These are phyloP conservation scores for Melinopterus prodromus DNA, from an alignment of 2,888 invertebrate species.

Conservation along the genomic window DNA sequence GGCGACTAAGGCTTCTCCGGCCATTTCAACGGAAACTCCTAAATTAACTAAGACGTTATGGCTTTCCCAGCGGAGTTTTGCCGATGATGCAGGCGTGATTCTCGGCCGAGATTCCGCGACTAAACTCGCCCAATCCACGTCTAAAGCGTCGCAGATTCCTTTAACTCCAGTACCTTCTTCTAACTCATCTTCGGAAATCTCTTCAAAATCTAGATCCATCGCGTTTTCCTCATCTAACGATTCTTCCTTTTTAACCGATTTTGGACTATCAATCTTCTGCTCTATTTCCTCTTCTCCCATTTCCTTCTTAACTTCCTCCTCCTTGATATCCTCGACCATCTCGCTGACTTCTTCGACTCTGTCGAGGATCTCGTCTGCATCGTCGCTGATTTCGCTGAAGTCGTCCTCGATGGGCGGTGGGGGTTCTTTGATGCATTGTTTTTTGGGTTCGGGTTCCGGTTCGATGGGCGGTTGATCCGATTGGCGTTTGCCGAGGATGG, in stretches of 20 bases:
- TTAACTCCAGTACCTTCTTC: constrained; percentile 80
- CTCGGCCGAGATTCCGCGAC: constrained; percentile 78
- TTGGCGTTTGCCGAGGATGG: constrained; percentile 48
- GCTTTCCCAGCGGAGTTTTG: constrained; percentile 83
- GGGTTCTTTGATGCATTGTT: constrained; percentile 59
- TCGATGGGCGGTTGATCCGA: constrained; percentile 57
- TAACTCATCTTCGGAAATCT: constrained; percentile 89
- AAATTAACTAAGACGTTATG: constrained; percentile 81
- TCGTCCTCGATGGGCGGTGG: constrained; percentile 68
- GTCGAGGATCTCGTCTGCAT: constrained; percentile 87
- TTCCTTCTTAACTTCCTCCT: constrained; percentile 41
- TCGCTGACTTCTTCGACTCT: constrained; percentile 69
- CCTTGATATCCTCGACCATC: constrained; percentile 30
- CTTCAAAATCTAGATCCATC: constrained; percentile 84
- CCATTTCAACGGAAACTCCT: constrained; percentile 81
- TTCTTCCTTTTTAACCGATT: constrained; percentile 57
- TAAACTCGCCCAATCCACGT: constrained; percentile 94
- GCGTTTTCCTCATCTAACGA: constrained; percentile 69
- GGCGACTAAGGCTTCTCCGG: constrained; percentile 71
- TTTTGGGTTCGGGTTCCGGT: constrained; percentile 61
- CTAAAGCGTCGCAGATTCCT: constrained; percentile 88
- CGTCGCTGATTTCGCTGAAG: constrained; percentile 88
- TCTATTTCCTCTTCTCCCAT: constrained; percentile 48
- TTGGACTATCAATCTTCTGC: constrained; percentile 51
- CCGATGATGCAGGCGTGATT: constrained; percentile 62